These are phyloP conservation scores for Porites australiensis DNA, from an alignment of 64 coral and sea anemone species.

Conservation along the genomic window DNA sequence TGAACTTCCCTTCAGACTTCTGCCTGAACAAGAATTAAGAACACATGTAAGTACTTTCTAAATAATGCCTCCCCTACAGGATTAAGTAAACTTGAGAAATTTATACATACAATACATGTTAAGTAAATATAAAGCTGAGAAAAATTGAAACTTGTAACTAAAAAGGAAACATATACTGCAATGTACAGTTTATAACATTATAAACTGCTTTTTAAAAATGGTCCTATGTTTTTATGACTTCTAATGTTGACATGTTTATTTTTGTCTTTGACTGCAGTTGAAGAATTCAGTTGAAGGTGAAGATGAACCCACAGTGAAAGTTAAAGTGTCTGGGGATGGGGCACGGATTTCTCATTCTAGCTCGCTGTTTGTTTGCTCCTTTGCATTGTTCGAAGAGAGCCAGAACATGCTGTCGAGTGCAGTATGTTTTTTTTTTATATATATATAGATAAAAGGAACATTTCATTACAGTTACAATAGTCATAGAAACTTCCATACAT, in stretches of 20 bases:
- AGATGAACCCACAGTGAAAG: conserved; percentile 52
- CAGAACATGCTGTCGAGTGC: conserved; percentile 8
- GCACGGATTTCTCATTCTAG: conserved; percentile 25
- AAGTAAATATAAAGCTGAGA: too few relatives aligned
- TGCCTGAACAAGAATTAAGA: conserved; percentile 35
- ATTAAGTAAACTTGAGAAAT: too few relatives aligned
- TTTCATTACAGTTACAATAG: not conserved
- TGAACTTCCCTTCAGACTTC: conserved; percentile 38
- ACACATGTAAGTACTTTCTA: conserved; percentile 39
- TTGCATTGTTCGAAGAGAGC: conserved; percentile 3
- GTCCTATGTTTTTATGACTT: too few relatives aligned
- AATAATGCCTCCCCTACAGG: too few relatives aligned
- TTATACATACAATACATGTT: too few relatives aligned
- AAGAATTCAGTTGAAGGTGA: not conserved
- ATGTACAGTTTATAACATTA: too few relatives aligned
- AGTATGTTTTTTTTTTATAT: too few relatives aligned
- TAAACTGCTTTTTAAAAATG: too few relatives aligned
- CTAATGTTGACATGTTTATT: not conserved
- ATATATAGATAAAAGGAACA: too few relatives aligned
- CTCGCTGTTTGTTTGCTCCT: not conserved
- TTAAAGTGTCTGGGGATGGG: conserved; percentile 51
- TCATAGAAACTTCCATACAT: too few relatives aligned
- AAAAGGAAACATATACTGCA: too few relatives aligned
- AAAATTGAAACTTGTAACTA: too few relatives aligned
- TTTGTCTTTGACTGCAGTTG: not conserved